Evolutionary conservation across 2,797 vertebrate genomes (phyloP), one percentile per base, ranked within the genome.

Genomic region (Podargus strigoides): DNA sequence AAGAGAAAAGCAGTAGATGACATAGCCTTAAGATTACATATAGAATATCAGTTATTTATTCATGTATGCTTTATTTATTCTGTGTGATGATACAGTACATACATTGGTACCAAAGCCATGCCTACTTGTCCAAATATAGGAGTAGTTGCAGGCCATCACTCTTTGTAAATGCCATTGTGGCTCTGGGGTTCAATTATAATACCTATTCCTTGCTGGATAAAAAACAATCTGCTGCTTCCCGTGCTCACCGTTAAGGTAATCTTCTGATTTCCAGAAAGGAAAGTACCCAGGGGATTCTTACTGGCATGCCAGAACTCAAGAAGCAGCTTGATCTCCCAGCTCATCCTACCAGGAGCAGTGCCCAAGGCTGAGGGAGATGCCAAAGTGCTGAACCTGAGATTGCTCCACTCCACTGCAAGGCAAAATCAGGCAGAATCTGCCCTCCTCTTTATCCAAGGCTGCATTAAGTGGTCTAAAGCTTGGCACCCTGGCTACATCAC

Each of bases 401-500:
- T 4, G 55, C 36, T 49, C 49, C 8, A 4, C 28, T 46, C 20
- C 30, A 10, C 30, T 12, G 27, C 44, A 22, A 22, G 47, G 37
- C 23, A 32, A 21, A 23, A 41, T 1, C 37, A 12, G 41, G 34
- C 53, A 10, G 21, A 14, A 20, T 13, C 42, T 7, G 5, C 49
- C 34, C 21, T 23, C 39, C 12, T n/a, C 0, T 10, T 32, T 34
- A 17, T 7, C 37, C 16, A 14, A 37, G 28, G 14, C 28, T 53
- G 23, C 9, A 2, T 14, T 3, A 37, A 32, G 4, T 2, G 21
- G 9, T 18, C 20, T 15, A 18, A 55, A n/a, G 26, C 1, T 0
- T 0, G 2, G 10, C 22, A 8, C 30, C 12, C 17, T 1, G 20
- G 16, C n/a, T 32, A 5, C 30, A 4, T 22, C 44, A 14, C 32